These are phyloP conservation scores for Lethrus apterus DNA, from an alignment of 1,140 invertebrate species.

Conservation along the genomic window DNA sequence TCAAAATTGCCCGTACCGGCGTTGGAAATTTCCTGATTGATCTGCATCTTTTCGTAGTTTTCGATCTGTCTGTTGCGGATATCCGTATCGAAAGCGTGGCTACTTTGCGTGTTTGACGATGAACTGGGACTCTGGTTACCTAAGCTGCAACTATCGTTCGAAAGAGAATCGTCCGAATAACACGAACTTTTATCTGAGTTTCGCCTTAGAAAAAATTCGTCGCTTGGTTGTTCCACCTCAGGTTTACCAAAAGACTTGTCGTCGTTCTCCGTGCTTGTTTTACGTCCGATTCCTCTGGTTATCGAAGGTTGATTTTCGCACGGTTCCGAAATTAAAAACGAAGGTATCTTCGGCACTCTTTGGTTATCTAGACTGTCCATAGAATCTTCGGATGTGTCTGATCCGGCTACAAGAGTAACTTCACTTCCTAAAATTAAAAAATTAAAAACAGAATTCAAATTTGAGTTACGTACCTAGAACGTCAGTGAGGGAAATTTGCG, in stretches of 20 bases:
- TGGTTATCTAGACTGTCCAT: constrained; percentile 52
- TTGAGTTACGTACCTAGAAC: constrained; percentile 53
- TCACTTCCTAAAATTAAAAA: constrained; percentile 48
- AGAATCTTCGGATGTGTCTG: constrained; percentile 53
- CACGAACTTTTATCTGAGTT: constrained; percentile 53
- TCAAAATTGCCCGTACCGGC: constrained; percentile 29
- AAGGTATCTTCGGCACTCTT: constrained; percentile 39
- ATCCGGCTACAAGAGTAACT: constrained; percentile 65
- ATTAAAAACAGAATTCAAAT: not conserved
- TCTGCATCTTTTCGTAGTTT: constrained; percentile 23
- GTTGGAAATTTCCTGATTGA: constrained; percentile 28
- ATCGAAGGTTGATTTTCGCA: constrained; percentile 71
- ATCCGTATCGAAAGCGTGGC: constrained; percentile 22
- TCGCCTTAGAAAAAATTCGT: constrained; percentile 35
- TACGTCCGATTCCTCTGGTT: constrained; percentile 66
- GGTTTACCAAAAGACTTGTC: constrained; percentile 16
- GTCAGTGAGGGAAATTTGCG: constrained; percentile 87
- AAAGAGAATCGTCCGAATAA: constrained; percentile 59
- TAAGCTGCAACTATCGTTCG: constrained; percentile 47
- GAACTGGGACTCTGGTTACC: constrained; percentile 36
- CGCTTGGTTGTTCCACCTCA: constrained; percentile 9
- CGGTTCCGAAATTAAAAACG: constrained; percentile 47
- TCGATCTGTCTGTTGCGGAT: constrained; percentile 26
- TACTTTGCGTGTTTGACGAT: constrained; percentile 35
- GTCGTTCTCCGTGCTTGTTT: constrained; percentile 52